phyloP scores from a whole-genome alignment of 1,140 invertebrate genomes.

The Drusus annulatus region DNA sequence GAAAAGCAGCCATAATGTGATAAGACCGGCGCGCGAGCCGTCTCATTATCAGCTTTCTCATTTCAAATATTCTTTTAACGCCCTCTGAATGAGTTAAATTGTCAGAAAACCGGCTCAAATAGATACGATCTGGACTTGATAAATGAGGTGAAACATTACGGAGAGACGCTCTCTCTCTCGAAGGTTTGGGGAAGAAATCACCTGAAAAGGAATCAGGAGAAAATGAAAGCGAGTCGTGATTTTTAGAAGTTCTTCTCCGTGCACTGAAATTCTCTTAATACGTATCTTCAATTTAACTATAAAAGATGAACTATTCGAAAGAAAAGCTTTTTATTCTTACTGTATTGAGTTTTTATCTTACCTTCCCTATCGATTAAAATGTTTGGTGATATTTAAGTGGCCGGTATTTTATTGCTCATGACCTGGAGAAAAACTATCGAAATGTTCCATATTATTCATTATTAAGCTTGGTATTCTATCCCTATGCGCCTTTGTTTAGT shows the following conservation, averaged over 20 bases:
- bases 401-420: no score
- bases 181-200: conserved; percentile 2
- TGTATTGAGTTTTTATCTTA: not conserved
- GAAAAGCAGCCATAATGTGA: conserved; percentile 56
- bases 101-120: conserved; percentile 57
- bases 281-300: not conserved
- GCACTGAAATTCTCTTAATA: no score
- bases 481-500: not conserved
- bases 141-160: conserved; percentile 56
- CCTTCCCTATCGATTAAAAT: no score
- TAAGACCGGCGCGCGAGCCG: conserved; percentile 42
- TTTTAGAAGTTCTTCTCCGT: no score
- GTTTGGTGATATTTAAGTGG: no score
- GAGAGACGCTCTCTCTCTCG: conserved; percentile 1
- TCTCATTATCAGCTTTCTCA: conserved; percentile 58
- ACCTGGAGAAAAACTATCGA: no score
- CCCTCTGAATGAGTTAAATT: conserved; percentile 59
- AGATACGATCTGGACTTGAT: conserved; percentile 57
- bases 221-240: not conserved
- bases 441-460: no score
- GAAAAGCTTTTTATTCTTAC: not conserved
- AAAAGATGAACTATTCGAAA: not conserved
- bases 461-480: no score
- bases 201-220: not conserved
- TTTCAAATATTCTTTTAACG: conserved; percentile 59